Evolutionary conservation across 2,888 invertebrate species (phyloP).

Genomic region (Serrognathus titanus): DNA sequence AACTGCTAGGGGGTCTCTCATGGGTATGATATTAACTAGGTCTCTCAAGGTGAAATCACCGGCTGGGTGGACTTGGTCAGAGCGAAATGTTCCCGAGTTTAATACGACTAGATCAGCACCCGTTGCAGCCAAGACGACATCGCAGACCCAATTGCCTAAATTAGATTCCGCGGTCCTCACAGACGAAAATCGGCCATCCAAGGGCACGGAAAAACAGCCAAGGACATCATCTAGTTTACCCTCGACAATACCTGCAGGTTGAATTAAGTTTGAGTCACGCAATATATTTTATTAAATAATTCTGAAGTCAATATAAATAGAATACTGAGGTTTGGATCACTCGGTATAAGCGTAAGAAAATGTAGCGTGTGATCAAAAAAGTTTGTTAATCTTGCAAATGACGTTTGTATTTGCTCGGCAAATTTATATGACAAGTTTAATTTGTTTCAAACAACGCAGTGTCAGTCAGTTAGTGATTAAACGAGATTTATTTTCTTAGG

Average conservation of each 20-base stretch:
- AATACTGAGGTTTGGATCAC: too few species aligned
- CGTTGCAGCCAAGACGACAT: constrained; percentile 78
- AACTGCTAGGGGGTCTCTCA: constrained; percentile 79
- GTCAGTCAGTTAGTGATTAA: too few species aligned
- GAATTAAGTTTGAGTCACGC: too few species aligned
- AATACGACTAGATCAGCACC: constrained; percentile 81
- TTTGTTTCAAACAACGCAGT: too few species aligned
- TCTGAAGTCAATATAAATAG: too few species aligned
- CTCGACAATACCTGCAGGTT: constrained; percentile 65
- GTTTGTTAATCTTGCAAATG: too few species aligned
- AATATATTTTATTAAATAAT: too few species aligned
- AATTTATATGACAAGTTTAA: too few species aligned
- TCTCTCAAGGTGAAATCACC: constrained; percentile 84
- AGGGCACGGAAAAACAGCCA: constrained; percentile 79
- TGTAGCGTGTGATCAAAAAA: too few species aligned
- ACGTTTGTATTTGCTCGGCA: too few species aligned
- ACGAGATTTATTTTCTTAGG: too few species aligned
- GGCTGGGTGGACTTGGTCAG: constrained; percentile 75
- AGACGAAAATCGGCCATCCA: constrained; percentile 80
- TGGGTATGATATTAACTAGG: constrained; percentile 77
- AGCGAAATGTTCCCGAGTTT: constrained; percentile 84
- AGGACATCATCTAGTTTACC: constrained; percentile 81
- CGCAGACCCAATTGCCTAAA: constrained; percentile 79
- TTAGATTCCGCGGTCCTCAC: constrained; percentile 85
- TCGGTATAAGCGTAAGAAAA: too few species aligned